Evolutionary conservation across 2,113 vertebrate species (phyloP), one percentile per base, ranked within the genome.

Genomic region (Promerops cafer): DNA sequence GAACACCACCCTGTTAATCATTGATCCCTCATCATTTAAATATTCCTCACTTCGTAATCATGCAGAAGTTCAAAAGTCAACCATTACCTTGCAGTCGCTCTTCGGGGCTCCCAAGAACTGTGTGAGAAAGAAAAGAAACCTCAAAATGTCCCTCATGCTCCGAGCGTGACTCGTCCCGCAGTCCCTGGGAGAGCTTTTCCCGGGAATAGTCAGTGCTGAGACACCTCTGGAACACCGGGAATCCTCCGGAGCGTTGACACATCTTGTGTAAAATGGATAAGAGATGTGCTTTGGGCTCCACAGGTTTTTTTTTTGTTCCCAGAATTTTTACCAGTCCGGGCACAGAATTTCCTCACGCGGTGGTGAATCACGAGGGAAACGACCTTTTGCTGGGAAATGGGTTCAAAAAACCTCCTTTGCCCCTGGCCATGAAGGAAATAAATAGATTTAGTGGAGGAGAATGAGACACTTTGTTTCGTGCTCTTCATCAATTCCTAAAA

Each of bases 351-450:
- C 71, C 82, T 93, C 89, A 63, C 52, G 70, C 28, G 7, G 45
- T 4, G 69, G 63, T 93, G 86, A 96, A 90, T 96, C 82, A 96
- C 11, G 39, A 77, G 72, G 47, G 71, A 52, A 72, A 11, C 37
- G 33, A 59, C 20, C 23, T 61, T 83, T 16, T 92, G 53, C 70
- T 83, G 81, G 80, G 76, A 84, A 88, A 76, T 83, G 21, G 5
- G 9, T 54, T 85, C 37, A 11, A 1, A 31, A 35, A 65, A 50
- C 16, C 20, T 40, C 13, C 13, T 35, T 86, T 72, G 77, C 90
- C 87, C 72, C 56, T 16, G 61, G 79, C 82, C 16, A 7, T 39
- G 61, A 9, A 65, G 64, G 76, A 26, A 57, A 28, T 28, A 47
- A 57, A 28, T 40, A 2, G 42, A 31, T 31, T 9, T 31, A 15